Evolutionary conservation across 2,113 vertebrate genomes (phyloP).

Genomic region (Australoheros scitulus): DNA sequence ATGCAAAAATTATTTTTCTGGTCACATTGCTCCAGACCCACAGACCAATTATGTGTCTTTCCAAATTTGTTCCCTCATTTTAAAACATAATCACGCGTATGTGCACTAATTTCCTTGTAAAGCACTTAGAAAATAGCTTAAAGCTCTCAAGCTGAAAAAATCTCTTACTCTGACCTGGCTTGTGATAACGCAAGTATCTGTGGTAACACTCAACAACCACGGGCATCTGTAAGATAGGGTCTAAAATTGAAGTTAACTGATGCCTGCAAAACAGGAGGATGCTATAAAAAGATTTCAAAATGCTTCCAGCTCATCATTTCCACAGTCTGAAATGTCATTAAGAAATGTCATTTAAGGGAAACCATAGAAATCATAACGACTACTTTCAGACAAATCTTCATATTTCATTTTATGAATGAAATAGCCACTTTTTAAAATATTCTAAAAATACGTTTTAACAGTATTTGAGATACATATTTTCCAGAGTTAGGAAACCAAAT

Average conservation of each 20-base stretch:
- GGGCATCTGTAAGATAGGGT: accelerated
- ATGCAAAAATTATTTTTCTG: background rate
- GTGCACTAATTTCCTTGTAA: background rate
- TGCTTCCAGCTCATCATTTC: background rate
- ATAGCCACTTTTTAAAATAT: background rate
- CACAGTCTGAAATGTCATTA: background rate
- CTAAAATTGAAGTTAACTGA: background rate
- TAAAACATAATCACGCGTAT: background rate
- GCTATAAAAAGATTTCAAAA: background rate
- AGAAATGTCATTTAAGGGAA: background rate
- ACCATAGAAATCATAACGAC: background rate
- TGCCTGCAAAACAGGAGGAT: background rate
- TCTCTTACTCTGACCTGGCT: background rate
- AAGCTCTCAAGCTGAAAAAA: too few relatives aligned
- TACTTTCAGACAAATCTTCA: background rate
- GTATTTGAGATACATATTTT: background rate
- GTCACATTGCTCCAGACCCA: background rate
- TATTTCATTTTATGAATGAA: background rate
- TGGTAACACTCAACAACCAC: background rate
- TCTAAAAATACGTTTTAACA: background rate
- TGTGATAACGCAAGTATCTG: background rate
- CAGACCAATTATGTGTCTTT: background rate
- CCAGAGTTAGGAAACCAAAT: too few relatives aligned
- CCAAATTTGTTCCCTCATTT: background rate
- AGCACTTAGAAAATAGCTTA: background rate